Evolutionary conservation across 2,113 vertebrate species (phyloP), one percentile per base, ranked within the genome.

Genomic region (Dascyllus trimaculatus): DNA sequence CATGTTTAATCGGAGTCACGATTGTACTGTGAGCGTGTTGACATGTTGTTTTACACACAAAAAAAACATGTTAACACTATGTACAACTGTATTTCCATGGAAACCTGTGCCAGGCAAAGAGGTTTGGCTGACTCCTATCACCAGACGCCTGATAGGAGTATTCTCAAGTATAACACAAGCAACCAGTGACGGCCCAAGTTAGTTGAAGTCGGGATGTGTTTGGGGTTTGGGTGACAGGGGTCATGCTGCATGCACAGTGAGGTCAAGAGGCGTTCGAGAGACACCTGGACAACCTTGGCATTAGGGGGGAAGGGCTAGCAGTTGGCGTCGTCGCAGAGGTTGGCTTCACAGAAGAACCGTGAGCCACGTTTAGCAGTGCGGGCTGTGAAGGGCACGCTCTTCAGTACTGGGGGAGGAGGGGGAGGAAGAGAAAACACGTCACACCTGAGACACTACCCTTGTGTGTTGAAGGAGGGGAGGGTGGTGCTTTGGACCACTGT

Each of bases 351-450:
- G 97, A 99, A 98, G 97, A 99, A 98, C 91, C 97, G 96, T 80
- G 97, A 99, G 93, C 97, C 96, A 89, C 98, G 95, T 95, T 99
- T 99, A 95, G 97, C 97, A 81, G 97, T 98, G 93, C 97, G 97
- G 91, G 97, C 98, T 84, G 97, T 98, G 95, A 99, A 99, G 89
- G 97, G 97, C 86, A 98, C 97, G 81, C 97, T 99, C 97, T 99
- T 99, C 96, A 99, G 93, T 87, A 96, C 98, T 97, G 92, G 90
- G 89, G 83, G 90, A 80, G 89, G 88, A 87, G 91, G 83, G 70
- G 90, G 75, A 45, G 86, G 93, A 77, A 94, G 88, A 91, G 71
- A 94, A 85, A 94, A 93, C 95, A 93, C 66, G 89, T 96, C 94
- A 95, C 78, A 95, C 81, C 88, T 72, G 86, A 85, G 53, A 68